These are phyloP conservation scores for Drosophila pegasa DNA, from an alignment of 2,888 invertebrate species.

Conservation along the genomic window DNA sequence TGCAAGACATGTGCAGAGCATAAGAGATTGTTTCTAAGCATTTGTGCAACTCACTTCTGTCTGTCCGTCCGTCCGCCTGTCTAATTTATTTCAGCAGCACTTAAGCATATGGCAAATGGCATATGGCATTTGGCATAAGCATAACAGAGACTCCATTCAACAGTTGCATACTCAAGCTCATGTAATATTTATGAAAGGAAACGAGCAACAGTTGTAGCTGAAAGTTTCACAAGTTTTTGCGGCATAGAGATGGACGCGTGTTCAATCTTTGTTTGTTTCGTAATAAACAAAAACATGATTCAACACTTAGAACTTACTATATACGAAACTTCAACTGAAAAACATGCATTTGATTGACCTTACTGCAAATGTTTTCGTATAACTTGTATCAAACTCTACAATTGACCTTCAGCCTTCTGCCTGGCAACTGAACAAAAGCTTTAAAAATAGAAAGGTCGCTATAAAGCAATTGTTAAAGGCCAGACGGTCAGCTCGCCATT, in stretches of 20 bases:
- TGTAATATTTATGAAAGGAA: slow-evolving; percentile 24
- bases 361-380: background rate
- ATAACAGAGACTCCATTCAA: slow-evolving; percentile 7
- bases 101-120: slow-evolving; percentile 16
- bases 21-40: slow-evolving; percentile 16
- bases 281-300: background rate
- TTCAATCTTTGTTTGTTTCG: background rate
- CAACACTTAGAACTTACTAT: background rate
- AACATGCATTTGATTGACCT: background rate
- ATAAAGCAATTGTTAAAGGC: background rate
- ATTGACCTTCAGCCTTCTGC: background rate
- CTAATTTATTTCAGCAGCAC: slow-evolving; percentile 25
- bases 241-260: slow-evolving; percentile 5
- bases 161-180: slow-evolving; percentile 21
- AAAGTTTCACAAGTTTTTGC: background rate
- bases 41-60: slow-evolving; percentile 9
- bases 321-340: background rate
- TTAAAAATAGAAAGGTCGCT: slow-evolving; percentile 8
- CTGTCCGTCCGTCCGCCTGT: background rate
- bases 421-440: background rate
- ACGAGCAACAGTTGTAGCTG: slow-evolving; percentile 9
- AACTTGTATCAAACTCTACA: background rate
- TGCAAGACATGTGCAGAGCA: slow-evolving; percentile 21
- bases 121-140: background rate
- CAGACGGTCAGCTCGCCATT: slow-evolving; percentile 4